These are phyloP conservation scores for Cyclargus thomasi DNA, from an alignment of 1,140 invertebrate genomes.

Conservation along the genomic window DNA sequence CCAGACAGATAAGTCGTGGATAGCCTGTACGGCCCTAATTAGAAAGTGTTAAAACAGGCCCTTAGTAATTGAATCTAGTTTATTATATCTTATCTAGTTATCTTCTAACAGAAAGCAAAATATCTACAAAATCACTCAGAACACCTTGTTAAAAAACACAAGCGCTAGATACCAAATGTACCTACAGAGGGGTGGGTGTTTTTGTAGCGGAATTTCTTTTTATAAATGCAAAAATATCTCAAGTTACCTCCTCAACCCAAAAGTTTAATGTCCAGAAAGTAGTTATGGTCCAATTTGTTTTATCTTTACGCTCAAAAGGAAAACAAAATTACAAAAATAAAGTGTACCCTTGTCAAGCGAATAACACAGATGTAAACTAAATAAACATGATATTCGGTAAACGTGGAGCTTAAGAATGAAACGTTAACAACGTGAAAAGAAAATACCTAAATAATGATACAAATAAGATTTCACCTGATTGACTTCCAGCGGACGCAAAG, in stretches of 20 bases:
- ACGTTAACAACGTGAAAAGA: not conserved
- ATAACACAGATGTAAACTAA: not conserved
- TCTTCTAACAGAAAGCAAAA: too few relatives aligned
- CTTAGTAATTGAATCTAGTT: too few relatives aligned
- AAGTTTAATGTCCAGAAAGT: constrained; percentile 3
- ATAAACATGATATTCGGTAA: not conserved
- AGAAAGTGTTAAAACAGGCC: too few relatives aligned
- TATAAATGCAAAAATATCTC: not conserved
- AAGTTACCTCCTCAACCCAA: not conserved
- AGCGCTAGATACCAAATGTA: not conserved
- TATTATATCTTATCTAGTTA: too few relatives aligned
- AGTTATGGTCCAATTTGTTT: not conserved
- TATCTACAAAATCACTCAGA: too few relatives aligned
- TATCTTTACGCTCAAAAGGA: constrained; percentile 3
- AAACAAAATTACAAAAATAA: not conserved
- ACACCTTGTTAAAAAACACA: not conserved
- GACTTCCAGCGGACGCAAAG: not conserved
- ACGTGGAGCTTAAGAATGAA: not conserved
- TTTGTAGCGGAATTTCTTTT: not conserved
- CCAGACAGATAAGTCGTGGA: too few relatives aligned
- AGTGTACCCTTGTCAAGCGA: not conserved
- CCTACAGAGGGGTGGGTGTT: not conserved
- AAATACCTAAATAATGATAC: not conserved
- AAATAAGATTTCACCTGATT: not conserved
- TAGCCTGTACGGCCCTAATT: too few relatives aligned